Evolutionary conservation across 1,140 invertebrate species (phyloP).

Genomic region (Aphis gossypii): DNA sequence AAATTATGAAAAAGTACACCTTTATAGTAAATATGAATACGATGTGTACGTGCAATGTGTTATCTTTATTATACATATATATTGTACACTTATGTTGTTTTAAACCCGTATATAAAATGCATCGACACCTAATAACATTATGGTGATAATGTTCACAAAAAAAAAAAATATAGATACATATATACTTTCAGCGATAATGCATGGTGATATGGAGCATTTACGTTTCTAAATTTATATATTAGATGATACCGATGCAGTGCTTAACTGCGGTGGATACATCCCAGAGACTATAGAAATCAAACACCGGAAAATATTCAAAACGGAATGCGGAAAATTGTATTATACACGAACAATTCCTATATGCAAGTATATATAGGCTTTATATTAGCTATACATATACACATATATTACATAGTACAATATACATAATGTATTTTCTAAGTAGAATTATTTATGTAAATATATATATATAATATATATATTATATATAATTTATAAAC

Average conservation of each 20-base stretch:
- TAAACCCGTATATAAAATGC: neutral
- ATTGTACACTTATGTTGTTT: neutral
- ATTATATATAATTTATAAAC: neutral
- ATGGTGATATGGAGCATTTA: no score
- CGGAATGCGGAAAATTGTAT: neutral
- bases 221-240: constrained; percentile 5
- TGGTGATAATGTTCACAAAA: neutral
- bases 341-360: neutral
- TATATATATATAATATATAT: no score
- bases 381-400: neutral
- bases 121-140: neutral
- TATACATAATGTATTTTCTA: neutral
- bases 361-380: no score
- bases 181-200: neutral
- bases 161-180: neutral
- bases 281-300: neutral
- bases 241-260: neutral
- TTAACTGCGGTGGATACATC: neutral
- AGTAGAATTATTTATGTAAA: neutral
- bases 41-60: neutral
- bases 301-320: constrained; percentile 15
- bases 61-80: neutral
- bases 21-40: neutral
- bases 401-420: neutral
- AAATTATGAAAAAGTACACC: neutral